These are phyloP conservation scores for Hermetia illucens DNA, from an alignment of 1,140 invertebrate genomes.

Conservation along the genomic window DNA sequence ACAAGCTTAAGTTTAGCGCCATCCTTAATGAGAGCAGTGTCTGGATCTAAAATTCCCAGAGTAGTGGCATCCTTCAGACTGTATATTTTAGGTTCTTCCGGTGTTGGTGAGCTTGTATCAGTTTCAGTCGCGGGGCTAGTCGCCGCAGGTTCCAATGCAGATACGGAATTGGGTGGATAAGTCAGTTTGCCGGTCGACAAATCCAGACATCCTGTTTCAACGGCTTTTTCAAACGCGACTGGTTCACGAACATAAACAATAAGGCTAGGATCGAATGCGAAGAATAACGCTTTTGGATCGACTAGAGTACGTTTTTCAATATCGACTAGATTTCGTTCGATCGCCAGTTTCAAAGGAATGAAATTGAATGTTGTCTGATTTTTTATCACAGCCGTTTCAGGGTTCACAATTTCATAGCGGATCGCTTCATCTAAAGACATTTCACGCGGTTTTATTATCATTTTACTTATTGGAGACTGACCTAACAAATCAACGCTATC, in stretches of 20 bases:
- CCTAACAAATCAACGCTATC: conserved; percentile 32
- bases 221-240: conserved; percentile 58
- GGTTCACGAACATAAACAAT: conserved; percentile 57
- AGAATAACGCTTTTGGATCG: conserved; percentile 42
- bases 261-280: conserved; percentile 57
- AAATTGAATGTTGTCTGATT: conserved; percentile 63
- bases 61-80: conserved; percentile 72
- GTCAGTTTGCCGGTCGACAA: conserved; percentile 56
- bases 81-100: conserved; percentile 37
- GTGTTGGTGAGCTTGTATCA: too few relatives aligned
- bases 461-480: conserved; percentile 22
- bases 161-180: conserved; percentile 44
- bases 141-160: too few relatives aligned
- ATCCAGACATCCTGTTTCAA: conserved; percentile 57
- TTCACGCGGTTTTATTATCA: conserved; percentile 40
- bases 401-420: conserved; percentile 57
- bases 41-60: conserved; percentile 70
- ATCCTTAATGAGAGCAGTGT: conserved; percentile 80
- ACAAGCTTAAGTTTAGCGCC: conserved; percentile 63
- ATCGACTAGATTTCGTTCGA: conserved; percentile 57
- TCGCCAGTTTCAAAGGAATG: conserved; percentile 51
- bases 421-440: conserved; percentile 69
- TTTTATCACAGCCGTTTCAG: conserved; percentile 58
- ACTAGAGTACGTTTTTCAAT: conserved; percentile 41
- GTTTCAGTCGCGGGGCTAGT: too few relatives aligned